A percentile compares a stretch with the other conserved stretches of the same genome.
These are phyloP conservation scores for Pteria penguin DNA, from an alignment of 2,888 invertebrate species.

Conservation along the genomic window DNA sequence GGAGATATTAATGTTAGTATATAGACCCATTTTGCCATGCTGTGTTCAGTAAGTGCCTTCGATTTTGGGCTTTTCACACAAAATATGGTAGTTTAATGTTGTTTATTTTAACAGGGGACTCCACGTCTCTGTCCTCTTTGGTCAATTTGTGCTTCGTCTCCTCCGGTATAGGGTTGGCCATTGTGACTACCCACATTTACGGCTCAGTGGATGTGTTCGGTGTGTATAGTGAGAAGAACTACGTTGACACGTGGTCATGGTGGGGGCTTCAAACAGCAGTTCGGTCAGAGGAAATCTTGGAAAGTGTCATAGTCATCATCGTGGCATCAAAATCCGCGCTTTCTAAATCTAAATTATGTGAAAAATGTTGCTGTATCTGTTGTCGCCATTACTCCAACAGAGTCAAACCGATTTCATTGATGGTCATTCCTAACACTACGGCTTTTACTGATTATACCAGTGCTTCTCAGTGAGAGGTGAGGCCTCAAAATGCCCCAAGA, in stretches of 20 bases:
- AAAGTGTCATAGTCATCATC: constrained; percentile 40
- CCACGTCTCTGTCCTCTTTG: not conserved
- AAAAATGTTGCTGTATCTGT: not conserved
- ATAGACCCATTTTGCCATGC: too few relatives aligned
- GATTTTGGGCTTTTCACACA: too few relatives aligned
- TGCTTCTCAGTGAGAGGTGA: too few relatives aligned
- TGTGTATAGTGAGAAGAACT: constrained; percentile 49
- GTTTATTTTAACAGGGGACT: not conserved
- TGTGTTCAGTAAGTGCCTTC: too few relatives aligned
- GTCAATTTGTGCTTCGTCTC: not conserved
- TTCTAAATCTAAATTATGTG: not conserved
- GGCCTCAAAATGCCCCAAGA: too few relatives aligned
- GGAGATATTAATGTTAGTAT: too few relatives aligned
- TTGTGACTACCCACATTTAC: constrained; percentile 53
- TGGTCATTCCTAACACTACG: not conserved
- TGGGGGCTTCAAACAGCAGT: constrained; percentile 56
- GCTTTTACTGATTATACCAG: too few relatives aligned
- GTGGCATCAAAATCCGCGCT: not conserved
- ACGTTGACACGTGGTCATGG: constrained; percentile 60
- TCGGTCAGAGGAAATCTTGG: constrained; percentile 51
- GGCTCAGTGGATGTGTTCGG: constrained; percentile 53
- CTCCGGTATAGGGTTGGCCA: constrained; percentile 41
- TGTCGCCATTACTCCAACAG: not conserved
- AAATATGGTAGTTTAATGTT: too few relatives aligned
- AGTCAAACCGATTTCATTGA: not conserved